phyloP scores from a whole-genome alignment of 1,140 invertebrate genomes.

The Leptonema lineaticorne region DNA sequence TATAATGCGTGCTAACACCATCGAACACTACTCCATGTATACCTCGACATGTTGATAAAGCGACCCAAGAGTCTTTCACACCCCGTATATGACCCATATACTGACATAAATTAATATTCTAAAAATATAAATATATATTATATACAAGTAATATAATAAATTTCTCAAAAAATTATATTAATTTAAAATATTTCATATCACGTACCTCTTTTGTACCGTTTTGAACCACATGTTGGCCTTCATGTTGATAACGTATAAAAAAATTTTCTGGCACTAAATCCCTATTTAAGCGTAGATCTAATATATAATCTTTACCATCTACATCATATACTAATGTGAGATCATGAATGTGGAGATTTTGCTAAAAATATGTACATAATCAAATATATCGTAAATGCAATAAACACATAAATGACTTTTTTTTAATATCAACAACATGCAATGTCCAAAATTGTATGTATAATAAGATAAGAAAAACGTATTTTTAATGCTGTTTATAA shows the following conservation, averaged over 20 bases:
- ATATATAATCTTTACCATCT: slow-evolving; percentile 64
- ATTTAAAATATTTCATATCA: slow-evolving; percentile 12
- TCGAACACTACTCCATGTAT: slow-evolving; percentile 82
- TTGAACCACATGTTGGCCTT: slow-evolving; percentile 63
- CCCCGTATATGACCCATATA: slow-evolving; percentile 79
- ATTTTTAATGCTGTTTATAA: no score
- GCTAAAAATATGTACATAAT: slow-evolving; percentile 63
- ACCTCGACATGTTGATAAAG: slow-evolving; percentile 80
- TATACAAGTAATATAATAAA: slow-evolving; percentile 5
- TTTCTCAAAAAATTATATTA: slow-evolving; percentile 17
- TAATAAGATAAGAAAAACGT: no score
- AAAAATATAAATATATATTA: slow-evolving; percentile 42
- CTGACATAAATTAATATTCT: slow-evolving; percentile 78
- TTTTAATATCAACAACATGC: no score
- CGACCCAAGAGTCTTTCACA: slow-evolving; percentile 73
- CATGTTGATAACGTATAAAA: slow-evolving; percentile 71
- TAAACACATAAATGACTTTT: no score
- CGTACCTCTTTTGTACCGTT: slow-evolving; percentile 64
- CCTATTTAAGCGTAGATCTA: slow-evolving; percentile 77
- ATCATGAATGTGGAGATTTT: slow-evolving; percentile 66
- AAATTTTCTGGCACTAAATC: slow-evolving; percentile 73
- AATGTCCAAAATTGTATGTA: no score
- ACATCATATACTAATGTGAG: slow-evolving; percentile 68
- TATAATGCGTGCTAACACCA: slow-evolving; percentile 73
- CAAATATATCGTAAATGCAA: no score